Conservation (phyloP, 2,888 invertebrate species). For the Netelia inedita region DNA sequence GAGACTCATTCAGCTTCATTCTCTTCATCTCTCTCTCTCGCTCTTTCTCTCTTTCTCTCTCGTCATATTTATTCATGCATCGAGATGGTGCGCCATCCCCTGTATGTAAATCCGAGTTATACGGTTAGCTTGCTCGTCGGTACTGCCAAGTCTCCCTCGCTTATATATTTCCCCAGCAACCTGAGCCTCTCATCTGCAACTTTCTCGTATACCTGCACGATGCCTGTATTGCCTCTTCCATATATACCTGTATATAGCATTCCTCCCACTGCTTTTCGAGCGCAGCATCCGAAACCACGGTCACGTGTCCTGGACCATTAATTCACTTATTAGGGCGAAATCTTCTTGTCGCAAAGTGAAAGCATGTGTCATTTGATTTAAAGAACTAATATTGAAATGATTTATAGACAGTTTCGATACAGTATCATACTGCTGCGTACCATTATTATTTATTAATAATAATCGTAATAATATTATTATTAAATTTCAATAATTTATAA, state of each 20-base stretch:
- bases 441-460: too few species aligned
- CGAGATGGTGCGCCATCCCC: conserved; percentile 67
- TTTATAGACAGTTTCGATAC: too few species aligned
- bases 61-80: conserved; percentile 76
- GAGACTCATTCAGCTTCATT: conserved; percentile 72
- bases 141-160: conserved; percentile 38
- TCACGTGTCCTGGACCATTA: conserved; percentile 74
- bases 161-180: conserved; percentile 62
- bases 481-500: too few species aligned
- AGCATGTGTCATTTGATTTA: not conserved
- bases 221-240: not conserved
- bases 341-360: conserved; percentile 41
- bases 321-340: conserved; percentile 68
- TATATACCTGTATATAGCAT: not conserved
- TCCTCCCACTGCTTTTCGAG: not conserved
- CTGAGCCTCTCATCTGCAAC: conserved; percentile 57
- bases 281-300: conserved; percentile 32
- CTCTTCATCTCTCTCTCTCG: not conserved
- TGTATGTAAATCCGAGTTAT: conserved; percentile 78
- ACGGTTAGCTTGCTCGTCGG: conserved; percentile 69
- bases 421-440: too few species aligned
- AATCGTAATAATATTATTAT: too few species aligned
- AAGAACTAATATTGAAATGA: not conserved
- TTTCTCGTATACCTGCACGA: too few species aligned
- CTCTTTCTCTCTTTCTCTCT: conserved; percentile 50